Percentiles rank a stretch among this genome's conserved stretches.
These are phyloP conservation scores for Rhyacophila brunnea DNA, from an alignment of 1,140 invertebrate genomes.

Conservation along the genomic window DNA sequence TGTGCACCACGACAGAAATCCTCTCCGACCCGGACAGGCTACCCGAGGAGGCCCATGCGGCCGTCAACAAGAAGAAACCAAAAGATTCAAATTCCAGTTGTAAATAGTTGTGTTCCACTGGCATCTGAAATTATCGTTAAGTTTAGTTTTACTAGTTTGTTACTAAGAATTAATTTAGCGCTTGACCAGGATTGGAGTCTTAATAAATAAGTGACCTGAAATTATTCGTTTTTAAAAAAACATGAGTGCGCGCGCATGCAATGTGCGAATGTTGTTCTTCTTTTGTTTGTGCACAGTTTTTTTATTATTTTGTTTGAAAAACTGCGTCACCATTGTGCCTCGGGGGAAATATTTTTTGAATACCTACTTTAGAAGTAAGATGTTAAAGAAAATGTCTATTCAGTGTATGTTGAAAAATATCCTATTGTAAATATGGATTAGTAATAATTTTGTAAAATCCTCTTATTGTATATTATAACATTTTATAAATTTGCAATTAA, in stretches of 20 bases:
- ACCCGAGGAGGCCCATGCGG: constrained; percentile 78
- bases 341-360: no score
- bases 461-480: no score
- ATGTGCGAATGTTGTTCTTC: neutral
- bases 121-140: no score
- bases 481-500: no score
- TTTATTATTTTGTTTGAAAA: neutral
- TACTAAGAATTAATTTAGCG: neutral
- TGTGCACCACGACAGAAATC: constrained; percentile 92
- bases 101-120: constrained; percentile 15
- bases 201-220: constrained; percentile 34
- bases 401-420: no score
- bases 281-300: neutral
- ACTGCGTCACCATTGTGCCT: constrained; percentile 15
- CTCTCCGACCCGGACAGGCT: constrained; percentile 82
- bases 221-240: neutral
- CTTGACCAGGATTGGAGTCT: constrained; percentile 13
- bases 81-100: constrained; percentile 25
- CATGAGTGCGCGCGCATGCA: neutral
- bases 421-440: no score
- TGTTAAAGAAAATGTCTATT: no score
- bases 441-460: no score
- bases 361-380: no score
- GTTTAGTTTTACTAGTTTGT: neutral
- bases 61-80: constrained; percentile 43